These are phyloP conservation scores for Stomorhina lunata DNA, from an alignment of 2,888 invertebrate species.

Conservation along the genomic window DNA sequence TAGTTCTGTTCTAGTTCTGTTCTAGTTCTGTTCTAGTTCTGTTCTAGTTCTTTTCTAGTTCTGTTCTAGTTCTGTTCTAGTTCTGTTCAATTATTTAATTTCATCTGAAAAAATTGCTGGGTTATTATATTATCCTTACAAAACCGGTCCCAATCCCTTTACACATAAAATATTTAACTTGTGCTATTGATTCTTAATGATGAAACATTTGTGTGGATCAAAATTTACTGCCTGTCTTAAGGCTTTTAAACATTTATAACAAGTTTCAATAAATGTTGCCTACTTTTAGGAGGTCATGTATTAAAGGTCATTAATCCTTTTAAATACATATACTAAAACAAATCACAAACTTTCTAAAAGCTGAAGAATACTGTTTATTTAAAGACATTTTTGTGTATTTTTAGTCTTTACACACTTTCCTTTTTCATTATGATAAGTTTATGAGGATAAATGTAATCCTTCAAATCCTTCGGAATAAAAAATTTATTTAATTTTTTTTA, in stretches of 20 bases:
- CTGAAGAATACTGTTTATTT: neutral
- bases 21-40: no score
- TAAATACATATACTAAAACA: neutral
- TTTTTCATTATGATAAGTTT: neutral
- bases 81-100: no score
- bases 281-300: neutral
- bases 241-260: neutral
- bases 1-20: no score
- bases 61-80: no score
- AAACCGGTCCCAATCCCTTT: neutral
- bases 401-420: neutral
- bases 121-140: no score
- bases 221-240: neutral
- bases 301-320: slow-evolving; percentile 5
- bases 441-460: slow-evolving; percentile 8
- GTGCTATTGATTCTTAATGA: neutral
- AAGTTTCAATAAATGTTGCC: neutral
- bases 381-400: no score
- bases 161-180: neutral
- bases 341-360: neutral
- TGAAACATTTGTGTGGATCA: neutral
- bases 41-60: no score
- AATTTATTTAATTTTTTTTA: neutral
- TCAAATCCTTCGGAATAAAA: neutral
- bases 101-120: no score